Conservation (phyloP, 2,888 invertebrate species). For the Apodemia duryi region DNA sequence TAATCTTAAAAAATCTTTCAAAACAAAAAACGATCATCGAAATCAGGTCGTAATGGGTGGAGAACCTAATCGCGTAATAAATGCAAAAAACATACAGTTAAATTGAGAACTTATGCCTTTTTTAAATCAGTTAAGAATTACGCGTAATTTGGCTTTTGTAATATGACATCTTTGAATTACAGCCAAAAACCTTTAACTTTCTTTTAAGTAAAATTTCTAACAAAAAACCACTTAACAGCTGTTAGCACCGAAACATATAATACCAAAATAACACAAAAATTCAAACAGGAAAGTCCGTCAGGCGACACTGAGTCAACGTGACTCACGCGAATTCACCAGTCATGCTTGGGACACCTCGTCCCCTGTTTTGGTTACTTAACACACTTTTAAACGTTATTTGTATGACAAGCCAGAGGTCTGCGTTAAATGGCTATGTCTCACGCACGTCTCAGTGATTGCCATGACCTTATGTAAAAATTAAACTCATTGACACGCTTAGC, state of each 20-base stretch:
- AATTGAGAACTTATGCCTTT: too few relatives aligned
- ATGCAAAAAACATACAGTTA: too few relatives aligned
- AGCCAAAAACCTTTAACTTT: neutral
- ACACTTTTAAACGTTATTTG: constrained; percentile 28
- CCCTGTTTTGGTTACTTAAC: constrained; percentile 22
- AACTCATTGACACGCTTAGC: constrained; percentile 21
- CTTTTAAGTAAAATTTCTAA: neutral
- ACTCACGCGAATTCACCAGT: constrained; percentile 38
- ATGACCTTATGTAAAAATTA: constrained; percentile 33
- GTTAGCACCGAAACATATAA: constrained; percentile 11
- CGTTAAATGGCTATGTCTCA: constrained; percentile 41
- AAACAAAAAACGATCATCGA: too few relatives aligned
- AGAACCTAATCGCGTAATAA: too few relatives aligned
- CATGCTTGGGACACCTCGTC: constrained; percentile 37
- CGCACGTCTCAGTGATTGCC: constrained; percentile 46
- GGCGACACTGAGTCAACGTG: constrained; percentile 38
- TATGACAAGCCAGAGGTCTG: constrained; percentile 39
- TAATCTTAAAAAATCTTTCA: too few relatives aligned
- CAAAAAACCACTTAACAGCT: neutral
- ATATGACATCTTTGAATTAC: neutral
- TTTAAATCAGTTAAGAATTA: too few relatives aligned
- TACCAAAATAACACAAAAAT: constrained; percentile 29
- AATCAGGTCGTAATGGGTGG: too few relatives aligned
- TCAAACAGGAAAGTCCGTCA: constrained; percentile 42
- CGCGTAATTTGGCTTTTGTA: too few relatives aligned